These are phyloP conservation scores for pig (Sus scrofa) DNA, from an alignment of 2,113 vertebrate genomes.

Conservation along the genomic window DNA sequence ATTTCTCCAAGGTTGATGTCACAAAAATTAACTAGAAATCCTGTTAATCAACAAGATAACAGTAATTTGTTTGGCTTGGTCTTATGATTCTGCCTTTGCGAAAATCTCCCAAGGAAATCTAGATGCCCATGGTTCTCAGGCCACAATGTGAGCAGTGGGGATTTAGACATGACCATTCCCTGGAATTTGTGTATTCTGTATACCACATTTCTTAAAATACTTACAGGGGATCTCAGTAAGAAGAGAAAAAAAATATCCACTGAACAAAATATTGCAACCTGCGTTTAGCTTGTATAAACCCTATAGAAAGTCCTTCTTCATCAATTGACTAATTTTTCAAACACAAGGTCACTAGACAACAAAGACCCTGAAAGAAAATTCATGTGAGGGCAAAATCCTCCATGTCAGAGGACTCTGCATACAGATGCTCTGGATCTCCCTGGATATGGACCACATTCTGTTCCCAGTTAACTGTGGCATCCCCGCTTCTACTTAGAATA, in stretches of 20 bases:
- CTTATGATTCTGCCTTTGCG: background rate
- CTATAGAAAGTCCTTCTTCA: background rate
- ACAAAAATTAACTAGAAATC: background rate
- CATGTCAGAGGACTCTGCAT: rapidly evolving
- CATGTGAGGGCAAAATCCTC: background rate
- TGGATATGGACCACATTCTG: background rate
- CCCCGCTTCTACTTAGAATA: background rate
- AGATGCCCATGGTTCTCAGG: background rate
- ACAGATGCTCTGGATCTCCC: background rate
- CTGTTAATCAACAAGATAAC: background rate
- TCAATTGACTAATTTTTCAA: background rate
- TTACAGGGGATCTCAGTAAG: background rate
- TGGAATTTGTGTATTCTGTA: background rate
- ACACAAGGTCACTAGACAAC: background rate
- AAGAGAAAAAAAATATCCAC: background rate
- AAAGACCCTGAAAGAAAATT: background rate
- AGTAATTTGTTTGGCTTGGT: background rate
- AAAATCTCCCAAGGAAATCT: background rate
- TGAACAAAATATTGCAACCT: background rate
- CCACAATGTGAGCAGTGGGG: background rate
- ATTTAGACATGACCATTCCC: background rate
- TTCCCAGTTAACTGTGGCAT: too few relatives aligned
- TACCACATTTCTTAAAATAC: background rate
- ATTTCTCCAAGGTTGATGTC: background rate
- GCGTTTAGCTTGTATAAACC: background rate